Percentiles rank a stretch among this genome's conserved stretches.
These are phyloP conservation scores for Drosophila arizonae DNA, from an alignment of 1,140 invertebrate species.

Conservation along the genomic window DNA sequence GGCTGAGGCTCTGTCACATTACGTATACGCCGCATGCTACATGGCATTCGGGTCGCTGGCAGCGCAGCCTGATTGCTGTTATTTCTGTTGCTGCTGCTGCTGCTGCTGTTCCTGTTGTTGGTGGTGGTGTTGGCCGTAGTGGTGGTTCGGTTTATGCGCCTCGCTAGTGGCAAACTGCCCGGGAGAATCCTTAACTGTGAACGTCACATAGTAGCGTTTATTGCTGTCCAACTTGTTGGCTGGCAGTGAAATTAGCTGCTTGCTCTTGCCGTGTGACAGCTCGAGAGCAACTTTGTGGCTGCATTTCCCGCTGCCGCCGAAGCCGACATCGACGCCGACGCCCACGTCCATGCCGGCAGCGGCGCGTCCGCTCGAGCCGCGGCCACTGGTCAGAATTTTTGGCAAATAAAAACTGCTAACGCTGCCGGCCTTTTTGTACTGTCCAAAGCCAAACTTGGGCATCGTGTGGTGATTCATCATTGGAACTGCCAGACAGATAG, in stretches of 20 bases:
- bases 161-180: constrained; percentile 43
- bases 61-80: constrained; percentile 33
- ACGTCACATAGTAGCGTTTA: constrained; percentile 94
- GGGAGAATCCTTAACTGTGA: constrained; percentile 89
- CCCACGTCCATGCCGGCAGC: constrained; percentile 34
- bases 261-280: constrained; percentile 90
- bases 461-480: constrained; percentile 90
- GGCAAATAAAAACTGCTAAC: constrained; percentile 83
- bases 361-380: constrained; percentile 48
- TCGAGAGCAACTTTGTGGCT: constrained; percentile 87
- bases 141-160: constrained; percentile 47
- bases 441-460: constrained; percentile 86
- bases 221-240: constrained; percentile 92
- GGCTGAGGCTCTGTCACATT: constrained; percentile 42
- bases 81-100: constrained; percentile 24
- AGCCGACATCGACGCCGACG: constrained; percentile 23
- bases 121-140: constrained; percentile 25
- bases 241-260: constrained; percentile 92
- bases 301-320: constrained; percentile 45
- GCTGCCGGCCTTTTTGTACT: constrained; percentile 78
- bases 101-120: constrained; percentile 18
- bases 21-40: constrained; percentile 61
- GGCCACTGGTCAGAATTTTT: constrained; percentile 78
- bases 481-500: constrained; percentile 84
- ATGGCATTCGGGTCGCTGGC: constrained; percentile 54